Evolutionary conservation across 1,140 invertebrate genomes (phyloP).

Genomic region (Bombyx mori): DNA sequence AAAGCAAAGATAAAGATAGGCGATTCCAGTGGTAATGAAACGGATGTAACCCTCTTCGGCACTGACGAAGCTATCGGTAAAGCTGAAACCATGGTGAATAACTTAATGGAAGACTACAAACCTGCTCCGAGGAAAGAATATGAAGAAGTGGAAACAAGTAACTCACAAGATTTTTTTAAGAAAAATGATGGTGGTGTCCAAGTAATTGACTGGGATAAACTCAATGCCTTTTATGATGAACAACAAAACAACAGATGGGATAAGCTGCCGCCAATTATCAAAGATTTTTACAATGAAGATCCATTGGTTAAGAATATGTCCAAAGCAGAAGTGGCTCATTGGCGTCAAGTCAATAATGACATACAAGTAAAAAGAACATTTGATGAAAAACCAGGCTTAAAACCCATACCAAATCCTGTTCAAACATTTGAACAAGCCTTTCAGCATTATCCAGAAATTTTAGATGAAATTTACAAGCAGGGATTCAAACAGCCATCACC

Average conservation of each 20-base stretch:
- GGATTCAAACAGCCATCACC: slow-evolving; percentile 89
- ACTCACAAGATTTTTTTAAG: slow-evolving; percentile 45
- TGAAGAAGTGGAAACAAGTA: slow-evolving; percentile 5
- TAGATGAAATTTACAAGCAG: slow-evolving; percentile 85
- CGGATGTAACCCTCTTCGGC: slow-evolving; percentile 70
- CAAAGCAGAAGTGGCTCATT: slow-evolving; percentile 73
- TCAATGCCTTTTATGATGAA: slow-evolving; percentile 66
- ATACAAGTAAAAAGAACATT: slow-evolving; percentile 77
- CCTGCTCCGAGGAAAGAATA: slow-evolving; percentile 12
- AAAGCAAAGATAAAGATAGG: slow-evolving; percentile 54
- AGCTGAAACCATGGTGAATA: slow-evolving; percentile 72
- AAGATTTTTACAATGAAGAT: slow-evolving; percentile 90
- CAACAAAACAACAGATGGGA: slow-evolving; percentile 73
- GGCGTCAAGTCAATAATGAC: slow-evolving; percentile 79
- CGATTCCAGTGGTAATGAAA: slow-evolving; percentile 47
- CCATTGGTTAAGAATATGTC: slow-evolving; percentile 78
- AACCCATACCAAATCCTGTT: slow-evolving; percentile 86
- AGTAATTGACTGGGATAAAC: slow-evolving; percentile 53
- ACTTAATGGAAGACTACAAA: slow-evolving; percentile 56
- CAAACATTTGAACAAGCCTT: slow-evolving; percentile 90
- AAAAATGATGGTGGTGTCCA: slow-evolving; percentile 38
- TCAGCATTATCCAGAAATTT: slow-evolving; percentile 84
- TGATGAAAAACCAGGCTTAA: slow-evolving; percentile 53
- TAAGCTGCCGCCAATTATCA: slow-evolving; percentile 77
- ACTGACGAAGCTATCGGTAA: slow-evolving; percentile 63